A percentile compares a stretch with the other conserved stretches of the same genome.
Evolutionary conservation across 1,140 invertebrate species (phyloP).

Genomic region (Magallana angulata): DNA sequence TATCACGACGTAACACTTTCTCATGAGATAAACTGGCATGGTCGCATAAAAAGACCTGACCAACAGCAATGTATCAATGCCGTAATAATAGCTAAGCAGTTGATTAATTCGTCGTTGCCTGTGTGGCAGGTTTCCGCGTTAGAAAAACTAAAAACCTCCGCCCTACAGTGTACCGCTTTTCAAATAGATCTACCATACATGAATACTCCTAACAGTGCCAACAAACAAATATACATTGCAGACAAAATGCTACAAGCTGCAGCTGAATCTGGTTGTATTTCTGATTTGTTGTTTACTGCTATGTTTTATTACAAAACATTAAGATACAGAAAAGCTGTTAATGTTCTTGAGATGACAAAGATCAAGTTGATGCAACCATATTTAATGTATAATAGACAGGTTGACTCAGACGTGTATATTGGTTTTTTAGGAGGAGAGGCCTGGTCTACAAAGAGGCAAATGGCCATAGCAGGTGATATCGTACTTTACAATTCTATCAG

Average conservation of each 20-base stretch:
- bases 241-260: not conserved
- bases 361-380: not conserved
- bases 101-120: not conserved
- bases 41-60: no score
- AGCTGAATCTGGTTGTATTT: not conserved
- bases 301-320: not conserved
- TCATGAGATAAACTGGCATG: not conserved
- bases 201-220: not conserved
- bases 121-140: not conserved
- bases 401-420: not conserved
- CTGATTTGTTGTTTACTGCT: not conserved
- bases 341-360: not conserved
- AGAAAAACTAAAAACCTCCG: not conserved
- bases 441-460: not conserved
- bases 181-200: not conserved
- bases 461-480: not conserved
- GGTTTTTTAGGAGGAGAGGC: not conserved
- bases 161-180: not conserved
- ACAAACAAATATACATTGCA: not conserved
- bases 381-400: not conserved
- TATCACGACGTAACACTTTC: not conserved
- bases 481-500: not conserved
- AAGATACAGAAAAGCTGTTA: not conserved
- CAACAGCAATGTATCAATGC: not conserved
- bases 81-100: not conserved